phyloP scores from a whole-genome alignment of 1,140 invertebrate species.

The Pseudomyrmex gracilis region DNA sequence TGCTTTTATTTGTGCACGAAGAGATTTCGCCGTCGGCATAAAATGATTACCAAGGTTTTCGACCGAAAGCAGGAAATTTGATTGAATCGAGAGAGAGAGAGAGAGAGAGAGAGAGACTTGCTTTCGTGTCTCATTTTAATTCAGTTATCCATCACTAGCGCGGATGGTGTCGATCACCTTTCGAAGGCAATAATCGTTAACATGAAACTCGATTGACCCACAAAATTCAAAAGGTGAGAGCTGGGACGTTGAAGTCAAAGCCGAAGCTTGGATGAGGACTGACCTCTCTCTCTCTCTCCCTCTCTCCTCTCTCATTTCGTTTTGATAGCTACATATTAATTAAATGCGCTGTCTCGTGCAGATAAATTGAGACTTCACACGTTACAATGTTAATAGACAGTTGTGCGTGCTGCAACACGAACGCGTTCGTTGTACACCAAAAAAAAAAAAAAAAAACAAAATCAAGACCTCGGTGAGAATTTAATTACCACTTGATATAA shows the following conservation, averaged over 20 bases:
- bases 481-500: background rate
- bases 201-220: constrained; percentile 50
- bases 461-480: background rate
- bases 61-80: background rate
- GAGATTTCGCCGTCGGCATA: background rate
- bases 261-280: constrained; percentile 29
- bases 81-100: no score
- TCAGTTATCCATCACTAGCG: constrained; percentile 37
- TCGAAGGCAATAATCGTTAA: constrained; percentile 54
- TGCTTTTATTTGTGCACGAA: background rate
- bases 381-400: constrained; percentile 20
- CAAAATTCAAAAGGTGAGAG: constrained; percentile 58
- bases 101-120: background rate
- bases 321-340: constrained; percentile 42
- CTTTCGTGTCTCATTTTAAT: constrained; percentile 54
- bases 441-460: no score
- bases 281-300: constrained; percentile 40
- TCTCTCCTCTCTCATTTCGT: constrained; percentile 11
- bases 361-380: constrained; percentile 32
- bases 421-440: no score
- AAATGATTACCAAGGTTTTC: constrained; percentile 4
- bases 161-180: constrained; percentile 47
- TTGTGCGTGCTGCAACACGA: background rate
- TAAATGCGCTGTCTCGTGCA: constrained; percentile 1
- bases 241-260: constrained; percentile 41